A percentile compares a stretch with the other conserved stretches of the same genome.
Evolutionary conservation across 1,140 invertebrate genomes (phyloP).

Genomic region (Arion vulgaris): DNA sequence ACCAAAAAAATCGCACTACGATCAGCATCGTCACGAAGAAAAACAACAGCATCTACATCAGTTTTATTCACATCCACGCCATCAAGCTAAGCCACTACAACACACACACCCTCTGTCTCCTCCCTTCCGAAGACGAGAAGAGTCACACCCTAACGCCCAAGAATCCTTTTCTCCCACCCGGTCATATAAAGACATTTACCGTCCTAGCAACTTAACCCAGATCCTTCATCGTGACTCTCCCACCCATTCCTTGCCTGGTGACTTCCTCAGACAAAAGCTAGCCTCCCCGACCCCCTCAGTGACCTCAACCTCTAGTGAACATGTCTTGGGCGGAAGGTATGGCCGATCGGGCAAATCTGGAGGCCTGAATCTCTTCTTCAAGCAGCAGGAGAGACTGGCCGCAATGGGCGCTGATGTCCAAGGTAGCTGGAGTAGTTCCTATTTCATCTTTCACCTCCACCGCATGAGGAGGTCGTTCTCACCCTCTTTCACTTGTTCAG

Average conservation of each 20-base stretch:
- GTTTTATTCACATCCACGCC: background rate
- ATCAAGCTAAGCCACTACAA: background rate
- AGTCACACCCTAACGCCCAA: background rate
- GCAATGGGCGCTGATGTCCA: conserved; percentile 58
- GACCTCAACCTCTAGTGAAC: conserved; percentile 22
- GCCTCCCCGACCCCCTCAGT: conserved; percentile 29
- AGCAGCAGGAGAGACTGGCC: conserved; percentile 61
- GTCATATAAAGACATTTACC: conserved; percentile 6
- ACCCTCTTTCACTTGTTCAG: background rate
- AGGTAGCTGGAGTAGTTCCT: conserved; percentile 54
- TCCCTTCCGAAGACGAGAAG: background rate
- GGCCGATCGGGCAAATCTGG: conserved; percentile 44
- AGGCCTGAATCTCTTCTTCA: conserved; percentile 62
- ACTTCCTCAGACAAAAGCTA: conserved; percentile 34
- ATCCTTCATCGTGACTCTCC: conserved; percentile 30
- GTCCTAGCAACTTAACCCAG: conserved; percentile 24
- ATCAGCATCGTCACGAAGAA: conserved; percentile 16
- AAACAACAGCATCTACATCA: conserved; percentile 20
- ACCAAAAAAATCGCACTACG: background rate
- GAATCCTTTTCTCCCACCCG: background rate
- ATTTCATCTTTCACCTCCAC: conserved; percentile 20
- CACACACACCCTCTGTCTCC: background rate
- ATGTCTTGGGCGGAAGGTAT: conserved; percentile 1
- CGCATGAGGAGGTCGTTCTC: conserved; percentile 17
- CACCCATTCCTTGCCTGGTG: conserved; percentile 38